Evolutionary conservation across 2,888 invertebrate genomes (phyloP), one percentile per base, ranked within the genome.

Genomic region (Glaucopsyche alexis): DNA sequence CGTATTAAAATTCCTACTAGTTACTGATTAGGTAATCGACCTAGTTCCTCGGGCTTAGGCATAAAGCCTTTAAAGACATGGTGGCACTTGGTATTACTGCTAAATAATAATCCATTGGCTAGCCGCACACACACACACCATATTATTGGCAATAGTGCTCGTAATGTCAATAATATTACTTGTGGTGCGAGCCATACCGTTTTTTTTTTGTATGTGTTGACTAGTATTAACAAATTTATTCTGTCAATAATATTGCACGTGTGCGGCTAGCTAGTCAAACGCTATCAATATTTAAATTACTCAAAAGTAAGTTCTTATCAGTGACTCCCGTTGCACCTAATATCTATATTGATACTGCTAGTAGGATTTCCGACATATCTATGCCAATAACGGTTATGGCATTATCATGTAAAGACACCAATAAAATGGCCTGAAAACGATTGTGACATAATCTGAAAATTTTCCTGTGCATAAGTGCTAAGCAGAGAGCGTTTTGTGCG

Each of bases 401-500:
- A 78, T 79, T 80, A 81, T 81, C 80, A 76, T 77, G 78, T 81
- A 81, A 81, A 81, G 79, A 81, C 81, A 79, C 75, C 78, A 81
- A 81, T 82, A 83, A 82, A 81, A 79, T 79, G 74, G 78, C 75
- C 81, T 83, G 82, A 82, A 81, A 83, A 83, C 83, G 85, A 85
- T 86, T 85, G 83, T 86, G 84, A 85, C 84, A 84, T 85, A 89
- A 89, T 89, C 88, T 78, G 78, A 78, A 78, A 76, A 75, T 77
- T 81, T 84, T 84, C 88, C 85, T 81, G 78, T 78, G 76, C 78
- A 80, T 79, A 76, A 80, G 80, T 75, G 47, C 7, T 60, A 45
- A n/a, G 73, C 14, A 50, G 49, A 47, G 49, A 52, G 47, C 50
- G 72, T 40, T 64, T 55, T 29, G 2, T 29, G 8, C 2, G 2